Base-by-base conservation (phyloP, 2,888 invertebrate species). In the Amphipoea lucens region DNA sequence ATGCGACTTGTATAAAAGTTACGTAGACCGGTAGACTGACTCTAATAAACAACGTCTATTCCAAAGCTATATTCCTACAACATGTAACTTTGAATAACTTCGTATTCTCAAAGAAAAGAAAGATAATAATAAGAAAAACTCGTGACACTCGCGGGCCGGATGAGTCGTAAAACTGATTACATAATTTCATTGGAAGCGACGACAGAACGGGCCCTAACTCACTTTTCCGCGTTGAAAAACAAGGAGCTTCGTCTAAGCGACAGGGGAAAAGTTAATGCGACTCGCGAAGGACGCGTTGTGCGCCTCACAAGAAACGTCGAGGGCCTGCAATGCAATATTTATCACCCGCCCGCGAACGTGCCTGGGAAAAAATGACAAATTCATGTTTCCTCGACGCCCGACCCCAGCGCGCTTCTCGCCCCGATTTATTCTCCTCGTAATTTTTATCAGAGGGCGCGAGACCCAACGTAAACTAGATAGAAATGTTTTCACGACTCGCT, bases 361-460 rank as follows among this genome's bases (percentile, higher is more conserved):
- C 95, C 95, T 94, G 92, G 94, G 96, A 96, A 96, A 96, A 96
- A 96, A 96, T 96, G 96, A 96, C 96, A 96, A 96, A 96, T 96
- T 96, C 96, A 96, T 96, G 96, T 94, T 94, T 91, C 94, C 93
- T 93, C 82, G 87, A 89, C 88, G 90, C 90, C 91, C 91, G 89
- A 88, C 88, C 85, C 88, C 91, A 83, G 88, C 88, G 63, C 76
- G 84, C 92, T 87, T 91, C 88, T 89, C 91, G 90, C 91, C 93
- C 94, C 94, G 95, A 96, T 96, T 96, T 96, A 96, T 96, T 95
- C 94, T 92, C 91, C 90, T 92, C 95, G 95, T 96, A 95, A 95
- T 96, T 96, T 96, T 96, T 96, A 96, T 94, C 95, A 95, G 94
- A 94, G 95, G 94, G 95, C 93, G 94, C 94, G 93, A 90, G 92